Base-by-base conservation (phyloP, 2,797 vertebrate genomes). In the Crypturellus tataupa region DNA sequence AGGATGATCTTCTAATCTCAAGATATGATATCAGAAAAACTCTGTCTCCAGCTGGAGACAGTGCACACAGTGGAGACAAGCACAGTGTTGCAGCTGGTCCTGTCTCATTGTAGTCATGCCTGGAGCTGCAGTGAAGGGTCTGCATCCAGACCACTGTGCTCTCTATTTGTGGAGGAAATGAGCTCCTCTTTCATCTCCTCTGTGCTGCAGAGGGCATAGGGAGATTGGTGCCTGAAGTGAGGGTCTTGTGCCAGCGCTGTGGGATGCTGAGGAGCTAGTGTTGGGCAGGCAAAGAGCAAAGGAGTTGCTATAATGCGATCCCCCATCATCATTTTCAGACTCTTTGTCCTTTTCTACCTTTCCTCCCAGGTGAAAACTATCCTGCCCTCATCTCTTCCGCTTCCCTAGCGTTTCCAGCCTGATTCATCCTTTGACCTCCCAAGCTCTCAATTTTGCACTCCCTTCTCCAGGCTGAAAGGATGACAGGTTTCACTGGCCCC, bases 351-450 rank as follows among this genome's bases (percentile, higher is more conserved):
- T 72, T n/a, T 90, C 49, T 92, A 10, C 72, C 83, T 85, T 72
- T 93, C 17, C 51, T 76, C 39, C 35, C 51, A 87, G 69, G 59
- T 56, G 24, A 85, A 91, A 87, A 51, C 42, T 7, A 7, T 19
- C 23, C 16, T 33, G 51, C 35, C 19, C 62, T 59, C 72, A 87
- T 15, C 82, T 70, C 65, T 39, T 83, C 76, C 10, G 49, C 55
- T 70, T 47, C 72, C 85, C 91, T 2, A 21, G 94, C 84, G 29
- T 91, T 91, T 92, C 87, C 82, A 86, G 87, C 84, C 73, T 82
- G 89, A 86, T 56, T 93, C 73, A 80, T 44, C 40, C 31, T 12
- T 37, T 53, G 79, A 46, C 42, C 47, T 88, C 73, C 59, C 20
- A 27, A 31, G 47, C 49, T n/a, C 70, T 80, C 40, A 80, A 46